Evolutionary conservation across 2,797 vertebrate genomes (phyloP).

Genomic region (Lateolabrax maculatus): DNA sequence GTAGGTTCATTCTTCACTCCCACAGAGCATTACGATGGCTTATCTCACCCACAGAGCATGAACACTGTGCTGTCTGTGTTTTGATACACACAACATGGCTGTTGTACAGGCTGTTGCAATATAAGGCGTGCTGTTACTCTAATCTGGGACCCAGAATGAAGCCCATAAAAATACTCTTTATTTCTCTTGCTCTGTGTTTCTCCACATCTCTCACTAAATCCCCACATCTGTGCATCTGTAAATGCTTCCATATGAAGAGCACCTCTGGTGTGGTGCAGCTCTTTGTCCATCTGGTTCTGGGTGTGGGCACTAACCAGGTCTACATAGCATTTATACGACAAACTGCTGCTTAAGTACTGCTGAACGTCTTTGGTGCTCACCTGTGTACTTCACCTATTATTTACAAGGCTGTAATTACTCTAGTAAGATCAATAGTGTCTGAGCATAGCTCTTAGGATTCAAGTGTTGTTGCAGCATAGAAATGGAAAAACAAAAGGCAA

Average conservation of each 20-base stretch:
- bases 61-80: constrained; percentile 51
- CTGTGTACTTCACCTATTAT: constrained; percentile 21
- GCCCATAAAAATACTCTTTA: constrained; percentile 39
- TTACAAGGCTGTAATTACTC: constrained; percentile 12
- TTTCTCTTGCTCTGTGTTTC: constrained; percentile 15
- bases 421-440: background rate
- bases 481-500: background rate
- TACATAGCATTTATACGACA: constrained; percentile 17
- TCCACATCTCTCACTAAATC: constrained; percentile 34
- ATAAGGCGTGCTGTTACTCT: constrained; percentile 12
- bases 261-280: constrained; percentile 53
- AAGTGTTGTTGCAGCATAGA: background rate
- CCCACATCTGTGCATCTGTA: constrained; percentile 73
- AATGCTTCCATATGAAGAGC: constrained; percentile 80
- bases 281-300: constrained; percentile 66
- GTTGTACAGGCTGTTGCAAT: constrained; percentile 39
- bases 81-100: constrained; percentile 52
- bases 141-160: constrained; percentile 21
- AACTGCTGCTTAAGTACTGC: background rate
- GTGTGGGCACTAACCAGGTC: constrained; percentile 36
- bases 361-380: constrained; percentile 2
- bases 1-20: constrained; percentile 56
- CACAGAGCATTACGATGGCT: constrained; percentile 57
- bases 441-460: background rate
- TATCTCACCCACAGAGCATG: constrained; percentile 66